Percentiles rank a stretch among this genome's conserved stretches.
phyloP scores from a whole-genome alignment of 2,888 invertebrate genomes.

The Sinelater perroti region DNA sequence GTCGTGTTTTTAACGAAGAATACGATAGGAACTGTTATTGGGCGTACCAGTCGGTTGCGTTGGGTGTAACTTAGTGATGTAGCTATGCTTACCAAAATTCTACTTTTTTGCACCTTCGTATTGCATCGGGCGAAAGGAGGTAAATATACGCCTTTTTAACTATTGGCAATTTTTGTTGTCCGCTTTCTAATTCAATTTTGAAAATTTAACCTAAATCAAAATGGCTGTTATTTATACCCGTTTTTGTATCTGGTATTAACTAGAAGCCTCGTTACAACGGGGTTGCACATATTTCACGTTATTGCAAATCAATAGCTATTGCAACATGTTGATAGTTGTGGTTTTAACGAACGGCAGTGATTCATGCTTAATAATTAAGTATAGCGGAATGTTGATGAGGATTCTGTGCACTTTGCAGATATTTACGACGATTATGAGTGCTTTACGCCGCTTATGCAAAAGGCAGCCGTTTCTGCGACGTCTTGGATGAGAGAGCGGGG shows the following conservation, averaged over 20 bases:
- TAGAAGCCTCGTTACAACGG: no score
- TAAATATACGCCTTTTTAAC: slow-evolving; percentile 24
- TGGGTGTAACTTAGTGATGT: slow-evolving; percentile 48
- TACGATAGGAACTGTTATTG: background rate
- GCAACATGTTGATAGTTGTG: no score
- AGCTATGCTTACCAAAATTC: slow-evolving; percentile 43
- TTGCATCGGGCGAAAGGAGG: slow-evolving; percentile 36
- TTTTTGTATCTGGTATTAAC: no score
- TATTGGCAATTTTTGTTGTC: background rate
- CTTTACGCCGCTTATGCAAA: slow-evolving; percentile 79
- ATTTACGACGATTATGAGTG: slow-evolving; percentile 74
- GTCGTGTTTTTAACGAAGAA: background rate
- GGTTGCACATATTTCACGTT: no score
- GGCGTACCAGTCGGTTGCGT: slow-evolving; percentile 11
- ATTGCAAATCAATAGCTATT: no score
- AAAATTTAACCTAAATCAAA: background rate
- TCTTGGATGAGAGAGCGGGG: slow-evolving; percentile 83
- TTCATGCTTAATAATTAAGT: no score
- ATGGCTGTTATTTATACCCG: slow-evolving; percentile 9
- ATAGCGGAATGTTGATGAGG: no score
- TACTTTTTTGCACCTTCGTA: slow-evolving; percentile 43
- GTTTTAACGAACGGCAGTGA: no score
- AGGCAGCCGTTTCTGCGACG: slow-evolving; percentile 79
- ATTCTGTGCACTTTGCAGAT: no score
- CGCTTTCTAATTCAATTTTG: background rate